Evolutionary conservation across 2,888 invertebrate genomes (phyloP), one percentile per base, ranked within the genome.

Genomic region (Thymelicus sylvestris): DNA sequence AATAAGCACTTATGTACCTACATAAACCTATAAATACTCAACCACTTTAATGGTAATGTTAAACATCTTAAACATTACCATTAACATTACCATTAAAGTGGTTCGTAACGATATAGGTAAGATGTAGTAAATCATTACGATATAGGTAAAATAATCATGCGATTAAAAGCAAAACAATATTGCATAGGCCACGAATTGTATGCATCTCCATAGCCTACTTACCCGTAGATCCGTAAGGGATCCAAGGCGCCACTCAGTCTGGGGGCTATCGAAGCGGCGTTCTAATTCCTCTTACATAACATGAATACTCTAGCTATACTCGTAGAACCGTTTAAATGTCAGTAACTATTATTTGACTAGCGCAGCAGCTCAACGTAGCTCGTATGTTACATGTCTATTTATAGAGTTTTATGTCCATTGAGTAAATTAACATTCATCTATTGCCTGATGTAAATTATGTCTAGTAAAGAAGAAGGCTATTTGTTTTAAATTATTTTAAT

Each of bases 191-290:
- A 19, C 38, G n/a, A 50, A 52, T 64, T 63, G 39, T 67, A 64
- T 60, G 59, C 55, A 59, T 59, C 64, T 38, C 57, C 31, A 44
- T 24, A 31, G 38, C 63, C 57, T 63, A 69, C 57, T 24, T 62
- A 38, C n/a, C 24, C 31, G 6, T 31, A 63, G n/a, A 59, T 47
- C 63, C 47, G 48, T 69, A 48, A 59, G 47, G 55, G 52, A 59
- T 59, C 55, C 66, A 50, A 5, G 86, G 83, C 88, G 88, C 86
- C 88, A 86, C 83, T 83, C 86, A 60, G 88, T 89, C 88, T 89
- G 79, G 73, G 71, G 67, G 72, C 71, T 70, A 74, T 79, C 80
- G 73, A 74, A 74, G 68, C 75, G 73, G 76, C 69, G 39, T 50
- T 65, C 69, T 50, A 65, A 64, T 69, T 50, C 41, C 64, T 57